phyloP scores from a whole-genome alignment of 2,797 vertebrate species.

The Cyprinella venusta region DNA sequence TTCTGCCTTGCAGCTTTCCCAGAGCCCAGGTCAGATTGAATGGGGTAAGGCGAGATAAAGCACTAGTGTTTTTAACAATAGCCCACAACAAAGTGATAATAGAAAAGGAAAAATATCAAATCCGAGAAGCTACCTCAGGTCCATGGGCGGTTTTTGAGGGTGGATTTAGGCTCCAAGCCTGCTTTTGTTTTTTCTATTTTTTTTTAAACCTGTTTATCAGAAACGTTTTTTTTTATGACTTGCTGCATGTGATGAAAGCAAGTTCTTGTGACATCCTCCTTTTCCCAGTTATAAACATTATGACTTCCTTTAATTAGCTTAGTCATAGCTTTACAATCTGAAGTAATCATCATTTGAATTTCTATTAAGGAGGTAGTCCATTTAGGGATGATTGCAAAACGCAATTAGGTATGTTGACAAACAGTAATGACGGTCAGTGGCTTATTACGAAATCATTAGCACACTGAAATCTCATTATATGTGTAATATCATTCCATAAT shows the following conservation, averaged over 20 bases:
- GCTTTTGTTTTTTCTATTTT: background rate
- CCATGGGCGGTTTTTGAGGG: constrained; percentile 23
- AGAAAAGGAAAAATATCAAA: constrained; percentile 29
- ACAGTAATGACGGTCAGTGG: constrained; percentile 69
- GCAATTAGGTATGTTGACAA: constrained; percentile 71
- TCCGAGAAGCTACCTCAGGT: background rate
- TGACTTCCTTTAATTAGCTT: constrained; percentile 70
- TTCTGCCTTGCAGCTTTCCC: constrained; percentile 24
- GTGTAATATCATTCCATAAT: constrained; percentile 67
- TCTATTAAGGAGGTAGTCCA: constrained; percentile 64
- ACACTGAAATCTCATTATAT: constrained; percentile 71
- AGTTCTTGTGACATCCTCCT: constrained; percentile 44
- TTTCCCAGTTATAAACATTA: constrained; percentile 62
- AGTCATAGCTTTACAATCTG: constrained; percentile 58
- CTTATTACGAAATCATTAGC: constrained; percentile 73
- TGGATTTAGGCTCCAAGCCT: background rate
- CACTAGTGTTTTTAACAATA: constrained; percentile 43
- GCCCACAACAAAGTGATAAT: constrained; percentile 33
- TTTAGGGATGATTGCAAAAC: constrained; percentile 67
- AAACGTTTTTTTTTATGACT: background rate
- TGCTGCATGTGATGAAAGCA: constrained; percentile 35
- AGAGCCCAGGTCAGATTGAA: constrained; percentile 34
- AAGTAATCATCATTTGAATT: constrained; percentile 66
- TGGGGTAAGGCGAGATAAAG: constrained; percentile 23
- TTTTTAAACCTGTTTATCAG: constrained; percentile 11